phyloP scores from a whole-genome alignment of 2,888 invertebrate species.

The Apodemia hepburni region DNA sequence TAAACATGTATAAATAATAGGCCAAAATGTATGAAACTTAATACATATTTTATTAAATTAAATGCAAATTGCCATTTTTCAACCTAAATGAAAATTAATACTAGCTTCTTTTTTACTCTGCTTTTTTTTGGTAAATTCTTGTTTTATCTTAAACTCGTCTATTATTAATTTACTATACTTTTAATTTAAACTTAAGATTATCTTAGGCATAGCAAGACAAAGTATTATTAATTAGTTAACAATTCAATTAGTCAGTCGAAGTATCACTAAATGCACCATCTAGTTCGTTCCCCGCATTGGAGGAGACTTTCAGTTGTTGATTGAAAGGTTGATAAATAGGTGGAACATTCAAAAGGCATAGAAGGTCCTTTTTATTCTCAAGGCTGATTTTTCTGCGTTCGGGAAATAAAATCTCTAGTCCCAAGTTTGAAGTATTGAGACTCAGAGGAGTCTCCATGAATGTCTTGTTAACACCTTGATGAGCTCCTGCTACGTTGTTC shows the following conservation, averaged over 20 bases:
- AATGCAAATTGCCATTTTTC: neutral
- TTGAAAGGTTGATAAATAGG: constrained; percentile 20
- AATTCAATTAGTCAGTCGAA: neutral
- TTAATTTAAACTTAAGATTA: neutral
- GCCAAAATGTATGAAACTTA: constrained; percentile 9
- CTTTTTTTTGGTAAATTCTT: too few species aligned
- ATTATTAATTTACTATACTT: too few species aligned
- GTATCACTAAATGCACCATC: neutral
- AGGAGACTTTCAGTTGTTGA: constrained; percentile 17
- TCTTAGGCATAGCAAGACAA: neutral
- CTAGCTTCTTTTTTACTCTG: neutral
- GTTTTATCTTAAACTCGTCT: too few species aligned
- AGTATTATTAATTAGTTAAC: neutral
- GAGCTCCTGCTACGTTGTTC: constrained; percentile 28
- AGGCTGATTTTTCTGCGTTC: constrained; percentile 16
- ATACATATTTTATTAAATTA: too few species aligned
- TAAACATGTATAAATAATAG: constrained; percentile 9
- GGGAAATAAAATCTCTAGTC: constrained; percentile 16
- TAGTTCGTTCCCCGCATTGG: constrained; percentile 3
- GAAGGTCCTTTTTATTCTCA: constrained; percentile 17
- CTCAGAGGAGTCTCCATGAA: too few species aligned
- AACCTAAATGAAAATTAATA: constrained; percentile 8
- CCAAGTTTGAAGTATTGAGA: constrained; percentile 1
- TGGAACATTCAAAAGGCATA: constrained; percentile 20
- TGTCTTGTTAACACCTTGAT: too few species aligned